These are phyloP conservation scores for Mongoloraphidia duomilia DNA, from an alignment of 2,888 invertebrate genomes.

Conservation along the genomic window DNA sequence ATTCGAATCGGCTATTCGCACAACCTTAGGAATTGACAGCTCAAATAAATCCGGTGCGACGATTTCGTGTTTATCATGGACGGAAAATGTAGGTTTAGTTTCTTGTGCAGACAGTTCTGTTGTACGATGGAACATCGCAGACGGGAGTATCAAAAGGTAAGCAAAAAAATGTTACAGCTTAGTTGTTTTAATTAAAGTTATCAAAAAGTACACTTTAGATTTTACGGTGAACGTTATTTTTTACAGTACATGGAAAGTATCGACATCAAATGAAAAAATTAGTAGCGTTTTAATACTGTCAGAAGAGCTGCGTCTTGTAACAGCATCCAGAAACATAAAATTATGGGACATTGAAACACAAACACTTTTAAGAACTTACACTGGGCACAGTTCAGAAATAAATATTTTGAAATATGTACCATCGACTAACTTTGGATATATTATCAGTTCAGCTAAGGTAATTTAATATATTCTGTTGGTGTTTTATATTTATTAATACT, in stretches of 20 bases:
- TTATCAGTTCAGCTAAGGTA: constrained; percentile 33
- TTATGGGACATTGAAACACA: constrained; percentile 47
- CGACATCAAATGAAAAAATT: constrained; percentile 37
- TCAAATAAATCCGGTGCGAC: constrained; percentile 18
- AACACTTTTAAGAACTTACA: constrained; percentile 44
- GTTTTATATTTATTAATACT: not conserved
- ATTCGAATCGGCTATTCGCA: constrained; percentile 46
- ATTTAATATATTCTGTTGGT: constrained; percentile 5
- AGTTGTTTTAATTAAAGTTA: not conserved
- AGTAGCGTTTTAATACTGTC: constrained; percentile 46
- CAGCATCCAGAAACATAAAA: constrained; percentile 35
- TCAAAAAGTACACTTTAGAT: not conserved
- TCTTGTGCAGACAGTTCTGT: constrained; percentile 40
- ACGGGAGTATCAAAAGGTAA: constrained; percentile 34
- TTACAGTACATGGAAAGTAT: constrained; percentile 51
- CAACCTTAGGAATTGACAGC: constrained; percentile 32
- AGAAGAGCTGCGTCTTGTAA: constrained; percentile 28
- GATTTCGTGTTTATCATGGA: constrained; percentile 42
- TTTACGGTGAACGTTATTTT: constrained; percentile 8
- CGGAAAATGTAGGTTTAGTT: constrained; percentile 34
- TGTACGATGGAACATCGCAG: constrained; percentile 39
- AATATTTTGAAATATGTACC: constrained; percentile 29
- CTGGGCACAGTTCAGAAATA: constrained; percentile 47
- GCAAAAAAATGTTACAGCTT: constrained; percentile 25
- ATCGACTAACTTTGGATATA: constrained; percentile 23